Evolutionary conservation across 2,888 invertebrate genomes (phyloP), one percentile per base, ranked within the genome.

Genomic region (Machimus atricapillus): DNA sequence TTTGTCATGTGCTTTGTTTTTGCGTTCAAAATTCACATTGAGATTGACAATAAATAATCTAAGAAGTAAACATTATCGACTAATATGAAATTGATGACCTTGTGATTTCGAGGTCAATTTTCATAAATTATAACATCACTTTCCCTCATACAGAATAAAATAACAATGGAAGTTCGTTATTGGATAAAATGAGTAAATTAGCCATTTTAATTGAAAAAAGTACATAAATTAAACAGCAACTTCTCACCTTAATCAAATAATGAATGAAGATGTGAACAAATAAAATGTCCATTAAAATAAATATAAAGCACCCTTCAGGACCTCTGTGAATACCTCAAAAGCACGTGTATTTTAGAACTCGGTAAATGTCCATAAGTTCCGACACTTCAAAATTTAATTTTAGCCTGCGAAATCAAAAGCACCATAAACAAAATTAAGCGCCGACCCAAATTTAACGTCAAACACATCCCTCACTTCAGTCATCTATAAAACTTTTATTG

Each of bases 391-490:
- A 40, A 78, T 78, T 78, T 78, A 78, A 78, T 78, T 78, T 78
- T 78, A 8, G 14, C 78, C 12, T 9, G n/a, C n/a, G 14, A 37
- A 40, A 43, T 78, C 78, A 78, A 78, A 78, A 78, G 78, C 14
- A 37, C n/a, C 78, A 78, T 78, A 78, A 78, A 78, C 40, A 78
- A 78, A 40, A 37, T 78, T 76, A 43, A 43, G 40, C 78, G 78
- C 8, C 43, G 78, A 43, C 78, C 40, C 23, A 43, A 78, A 78
- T 78, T 78, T 16, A 23, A 78, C 43, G 23, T 23, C 78, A 43
- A 78, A 40, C 43, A 23, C 37, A 78, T 23, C 78, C 78, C 78
- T 66, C 27, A 66, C 66, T 23, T 66, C 66, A 66, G 66, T 66
- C 46, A 40, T 37, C 37, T 23, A 37, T 19, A 37, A 43, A 23